Percentiles rank a stretch among this genome's conserved stretches.
phyloP scores from a whole-genome alignment of 2,888 invertebrate species.

The Congeria kusceri region DNA sequence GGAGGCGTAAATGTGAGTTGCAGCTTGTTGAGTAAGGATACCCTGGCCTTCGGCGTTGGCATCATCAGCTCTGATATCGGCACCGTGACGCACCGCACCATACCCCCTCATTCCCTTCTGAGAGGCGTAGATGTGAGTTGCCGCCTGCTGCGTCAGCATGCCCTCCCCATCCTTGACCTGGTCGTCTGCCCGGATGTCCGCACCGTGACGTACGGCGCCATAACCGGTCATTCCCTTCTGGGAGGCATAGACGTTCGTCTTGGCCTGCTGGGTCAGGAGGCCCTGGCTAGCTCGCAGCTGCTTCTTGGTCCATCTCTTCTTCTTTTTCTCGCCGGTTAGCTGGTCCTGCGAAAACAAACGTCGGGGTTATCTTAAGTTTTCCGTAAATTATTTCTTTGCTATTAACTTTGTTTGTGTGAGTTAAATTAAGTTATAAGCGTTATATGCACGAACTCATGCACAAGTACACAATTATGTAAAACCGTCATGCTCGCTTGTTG shows the following conservation, averaged over 20 bases:
- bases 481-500: no score
- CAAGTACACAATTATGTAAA: no score
- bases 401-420: no score
- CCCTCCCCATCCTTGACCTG: slow-evolving; percentile 77
- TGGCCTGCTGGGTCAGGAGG: slow-evolving; percentile 74
- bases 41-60: slow-evolving; percentile 77
- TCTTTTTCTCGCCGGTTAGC: slow-evolving; percentile 53
- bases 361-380: no score
- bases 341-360: slow-evolving; percentile 35
- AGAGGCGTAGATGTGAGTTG: slow-evolving; percentile 82
- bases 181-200: slow-evolving; percentile 83
- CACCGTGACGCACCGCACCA: slow-evolving; percentile 82
- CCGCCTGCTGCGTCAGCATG: slow-evolving; percentile 81
- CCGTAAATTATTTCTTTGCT: no score
- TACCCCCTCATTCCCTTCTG: slow-evolving; percentile 83
- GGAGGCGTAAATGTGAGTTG: slow-evolving; percentile 82
- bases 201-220: slow-evolving; percentile 81
- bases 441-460: no score
- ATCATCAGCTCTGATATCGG: slow-evolving; percentile 83
- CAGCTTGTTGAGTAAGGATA: slow-evolving; percentile 82
- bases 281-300: slow-evolving; percentile 59
- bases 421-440: no score
- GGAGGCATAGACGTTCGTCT: slow-evolving; percentile 79
- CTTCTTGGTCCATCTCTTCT: slow-evolving; percentile 59
- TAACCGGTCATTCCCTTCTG: slow-evolving; percentile 78